Conservation (phyloP, 2,888 invertebrate genomes). For the Aromia moschata region DNA sequence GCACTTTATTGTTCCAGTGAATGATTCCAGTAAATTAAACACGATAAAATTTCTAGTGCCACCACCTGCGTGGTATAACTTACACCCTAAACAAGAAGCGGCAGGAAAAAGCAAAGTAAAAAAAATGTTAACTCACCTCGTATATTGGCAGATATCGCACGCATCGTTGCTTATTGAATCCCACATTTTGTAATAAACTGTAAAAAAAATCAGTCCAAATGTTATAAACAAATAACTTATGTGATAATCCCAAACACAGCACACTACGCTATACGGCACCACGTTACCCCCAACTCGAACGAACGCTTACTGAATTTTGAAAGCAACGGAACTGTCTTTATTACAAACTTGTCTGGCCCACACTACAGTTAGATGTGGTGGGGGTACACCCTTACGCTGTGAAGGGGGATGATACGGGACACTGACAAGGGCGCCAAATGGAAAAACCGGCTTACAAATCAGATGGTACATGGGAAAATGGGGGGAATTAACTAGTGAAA, state of each 20-base stretch:
- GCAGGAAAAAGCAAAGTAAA: constrained; percentile 14
- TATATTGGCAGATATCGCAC: constrained; percentile 62
- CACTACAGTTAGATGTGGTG: constrained; percentile 36
- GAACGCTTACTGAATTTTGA: constrained; percentile 37
- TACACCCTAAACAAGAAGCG: constrained; percentile 4
- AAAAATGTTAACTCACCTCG: constrained; percentile 57
- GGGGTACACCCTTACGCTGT: constrained; percentile 43
- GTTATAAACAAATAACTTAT: constrained; percentile 28
- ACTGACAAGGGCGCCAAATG: constrained; percentile 46
- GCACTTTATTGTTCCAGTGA: constrained; percentile 7
- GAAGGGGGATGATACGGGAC: constrained; percentile 40
- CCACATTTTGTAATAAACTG: constrained; percentile 52
- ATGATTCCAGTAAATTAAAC: constrained; percentile 1
- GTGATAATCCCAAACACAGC: constrained; percentile 25
- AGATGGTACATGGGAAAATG: constrained; percentile 12
- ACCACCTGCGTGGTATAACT: constrained; percentile 11
- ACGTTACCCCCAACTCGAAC: constrained; percentile 12
- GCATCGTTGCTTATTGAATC: constrained; percentile 56
- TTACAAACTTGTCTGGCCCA: constrained; percentile 39
- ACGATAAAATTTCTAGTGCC: constrained; percentile 8
- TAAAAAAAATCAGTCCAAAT: constrained; percentile 33
- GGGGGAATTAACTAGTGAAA: too few species aligned
- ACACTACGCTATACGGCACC: constrained; percentile 14
- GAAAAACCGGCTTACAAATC: constrained; percentile 28
- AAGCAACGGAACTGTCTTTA: constrained; percentile 40